phyloP scores from a whole-genome alignment of 2,113 vertebrate genomes.

The Cyprinodon brontotheroides region DNA sequence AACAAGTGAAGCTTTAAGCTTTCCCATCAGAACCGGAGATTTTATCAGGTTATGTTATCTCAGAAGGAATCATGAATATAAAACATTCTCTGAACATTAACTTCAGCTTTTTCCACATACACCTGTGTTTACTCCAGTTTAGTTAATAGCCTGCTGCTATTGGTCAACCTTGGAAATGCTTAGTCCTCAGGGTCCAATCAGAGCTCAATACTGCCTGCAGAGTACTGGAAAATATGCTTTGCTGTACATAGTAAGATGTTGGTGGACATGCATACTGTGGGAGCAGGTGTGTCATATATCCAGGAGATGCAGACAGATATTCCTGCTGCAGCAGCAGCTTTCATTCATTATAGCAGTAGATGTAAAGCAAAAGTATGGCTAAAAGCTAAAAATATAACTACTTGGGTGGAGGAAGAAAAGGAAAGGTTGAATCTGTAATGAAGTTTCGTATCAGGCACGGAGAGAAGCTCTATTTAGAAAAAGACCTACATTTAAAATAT shows the following conservation, averaged over 20 bases:
- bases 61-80: not conserved
- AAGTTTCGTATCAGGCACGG: no score
- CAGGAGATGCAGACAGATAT: not conserved
- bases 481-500: no score
- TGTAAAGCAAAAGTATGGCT: not conserved
- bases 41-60: not conserved
- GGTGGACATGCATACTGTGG: slow-evolving; percentile 5
- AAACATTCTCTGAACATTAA: not conserved
- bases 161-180: slow-evolving; percentile 29
- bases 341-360: not conserved
- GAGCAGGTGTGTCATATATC: not conserved
- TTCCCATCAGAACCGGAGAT: not conserved
- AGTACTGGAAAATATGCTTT: slow-evolving; percentile 29
- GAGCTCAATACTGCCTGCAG: slow-evolving; percentile 42
- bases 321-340: not conserved
- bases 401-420: no score
- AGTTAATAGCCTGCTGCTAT: slow-evolving; percentile 36
- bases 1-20: not conserved
- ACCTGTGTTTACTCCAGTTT: slow-evolving; percentile 21
- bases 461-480: no score
- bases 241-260: slow-evolving; percentile 24
- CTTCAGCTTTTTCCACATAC: slow-evolving; percentile 3
- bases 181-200: slow-evolving; percentile 51
- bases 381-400: not conserved
- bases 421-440: no score